Conservation (phyloP, 1,140 invertebrate species). For the Pristionchus pacificus region DNA sequence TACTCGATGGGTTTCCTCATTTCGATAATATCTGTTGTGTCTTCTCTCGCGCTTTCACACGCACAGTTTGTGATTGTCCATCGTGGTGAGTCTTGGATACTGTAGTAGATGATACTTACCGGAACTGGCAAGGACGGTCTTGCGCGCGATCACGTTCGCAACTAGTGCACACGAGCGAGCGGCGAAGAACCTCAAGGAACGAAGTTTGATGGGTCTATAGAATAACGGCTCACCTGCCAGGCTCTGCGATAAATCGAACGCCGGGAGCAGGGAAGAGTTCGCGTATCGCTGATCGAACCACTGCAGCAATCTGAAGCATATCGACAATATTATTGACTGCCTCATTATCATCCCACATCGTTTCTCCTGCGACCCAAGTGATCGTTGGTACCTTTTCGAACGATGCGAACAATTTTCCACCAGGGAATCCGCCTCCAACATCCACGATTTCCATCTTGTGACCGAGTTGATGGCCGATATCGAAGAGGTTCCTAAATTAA, state of each 20-base stretch:
- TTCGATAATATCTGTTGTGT: too few relatives aligned
- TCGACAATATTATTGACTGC: background rate
- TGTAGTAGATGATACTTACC: too few relatives aligned
- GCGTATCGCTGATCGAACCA: conserved; percentile 75
- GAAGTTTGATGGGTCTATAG: too few relatives aligned
- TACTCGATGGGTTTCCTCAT: too few relatives aligned
- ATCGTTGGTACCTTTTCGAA: conserved; percentile 58
- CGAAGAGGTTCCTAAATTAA: too few relatives aligned
- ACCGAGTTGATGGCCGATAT: conserved; percentile 10
- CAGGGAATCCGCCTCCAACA: conserved; percentile 64
- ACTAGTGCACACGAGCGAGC: conserved; percentile 86
- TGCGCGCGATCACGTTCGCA: conserved; percentile 78
- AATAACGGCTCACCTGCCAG: too few relatives aligned
- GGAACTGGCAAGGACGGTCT: conserved; percentile 64
- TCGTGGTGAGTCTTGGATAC: too few relatives aligned
- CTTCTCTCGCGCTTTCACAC: too few relatives aligned
- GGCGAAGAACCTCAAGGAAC: conserved; percentile 82
- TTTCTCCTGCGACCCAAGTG: background rate
- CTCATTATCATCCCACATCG: too few relatives aligned
- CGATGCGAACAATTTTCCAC: conserved; percentile 56
- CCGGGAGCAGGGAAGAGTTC: conserved; percentile 74
- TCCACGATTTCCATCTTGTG: conserved; percentile 57
- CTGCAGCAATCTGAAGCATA: conserved; percentile 66
- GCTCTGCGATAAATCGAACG: conserved; percentile 81
- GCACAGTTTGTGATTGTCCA: too few relatives aligned